These are phyloP conservation scores for Miltochrista miniata DNA, from an alignment of 2,888 invertebrate species.

Conservation along the genomic window DNA sequence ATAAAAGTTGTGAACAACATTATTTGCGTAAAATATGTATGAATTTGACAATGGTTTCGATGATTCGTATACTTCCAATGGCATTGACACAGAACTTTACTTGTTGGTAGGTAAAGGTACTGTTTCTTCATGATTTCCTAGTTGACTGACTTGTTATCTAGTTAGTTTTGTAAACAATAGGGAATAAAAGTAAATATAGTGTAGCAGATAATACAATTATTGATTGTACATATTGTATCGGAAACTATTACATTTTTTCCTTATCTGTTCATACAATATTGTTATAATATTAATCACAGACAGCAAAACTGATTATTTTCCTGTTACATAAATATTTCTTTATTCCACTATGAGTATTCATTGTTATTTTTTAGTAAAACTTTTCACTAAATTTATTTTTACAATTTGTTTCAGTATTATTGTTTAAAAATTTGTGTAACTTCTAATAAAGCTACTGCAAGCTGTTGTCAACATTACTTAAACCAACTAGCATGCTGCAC, in stretches of 20 bases:
- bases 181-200: conserved; percentile 3
- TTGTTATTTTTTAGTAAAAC: too few relatives aligned
- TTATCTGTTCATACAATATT: not conserved
- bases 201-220: not conserved
- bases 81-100: conserved; percentile 14
- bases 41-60: conserved; percentile 3
- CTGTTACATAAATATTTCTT: not conserved
- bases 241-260: not conserved
- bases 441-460: too few relatives aligned
- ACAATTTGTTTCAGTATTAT: too few relatives aligned
- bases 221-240: conserved; percentile 8
- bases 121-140: conserved; percentile 49
- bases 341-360: too few relatives aligned
- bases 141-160: conserved; percentile 52
- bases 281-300: not conserved
- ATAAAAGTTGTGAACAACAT: not conserved
- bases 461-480: too few relatives aligned
- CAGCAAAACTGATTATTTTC: not conserved
- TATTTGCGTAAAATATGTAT: conserved; percentile 9
- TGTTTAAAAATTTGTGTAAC: too few relatives aligned
- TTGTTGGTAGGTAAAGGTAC: too few relatives aligned
- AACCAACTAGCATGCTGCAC: too few relatives aligned
- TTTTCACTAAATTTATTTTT: too few relatives aligned
- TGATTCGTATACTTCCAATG: conserved; percentile 9
- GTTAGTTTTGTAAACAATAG: conserved; percentile 18